Evolutionary conservation across 2,888 invertebrate genomes (phyloP).

Genomic region (Crematogaster levior): DNA sequence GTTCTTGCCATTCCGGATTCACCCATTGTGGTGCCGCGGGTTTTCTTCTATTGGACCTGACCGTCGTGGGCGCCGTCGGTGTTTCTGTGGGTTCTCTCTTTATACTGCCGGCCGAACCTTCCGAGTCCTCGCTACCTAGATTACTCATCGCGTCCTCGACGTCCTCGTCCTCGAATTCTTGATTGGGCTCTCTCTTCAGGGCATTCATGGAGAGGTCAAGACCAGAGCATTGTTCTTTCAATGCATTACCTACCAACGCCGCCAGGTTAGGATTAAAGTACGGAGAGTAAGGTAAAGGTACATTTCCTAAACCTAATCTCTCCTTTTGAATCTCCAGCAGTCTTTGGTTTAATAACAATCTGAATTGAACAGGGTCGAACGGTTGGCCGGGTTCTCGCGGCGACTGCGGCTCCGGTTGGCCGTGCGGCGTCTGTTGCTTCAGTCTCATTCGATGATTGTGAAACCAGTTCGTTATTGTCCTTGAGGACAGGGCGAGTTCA

Average conservation of each 20-base stretch:
- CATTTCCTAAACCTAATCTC: slow-evolving; percentile 91
- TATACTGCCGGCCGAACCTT: slow-evolving; percentile 84
- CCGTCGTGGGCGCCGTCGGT: slow-evolving; percentile 84
- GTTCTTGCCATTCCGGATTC: slow-evolving; percentile 96
- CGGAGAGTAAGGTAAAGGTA: slow-evolving; percentile 92
- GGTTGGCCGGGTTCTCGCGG: slow-evolving; percentile 92
- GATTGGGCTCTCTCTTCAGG: slow-evolving; percentile 92
- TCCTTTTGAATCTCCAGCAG: slow-evolving; percentile 95
- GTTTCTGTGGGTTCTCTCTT: slow-evolving; percentile 83
- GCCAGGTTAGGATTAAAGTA: slow-evolving; percentile 93
- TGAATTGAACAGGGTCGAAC: slow-evolving; percentile 97
- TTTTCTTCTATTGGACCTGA: slow-evolving; percentile 92
- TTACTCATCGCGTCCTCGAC: slow-evolving; percentile 90
- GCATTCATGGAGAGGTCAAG: slow-evolving; percentile 95
- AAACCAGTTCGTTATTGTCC: slow-evolving; percentile 99
- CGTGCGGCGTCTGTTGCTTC: slow-evolving; percentile 95
- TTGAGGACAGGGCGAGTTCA: slow-evolving; percentile 95
- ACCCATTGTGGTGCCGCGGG: slow-evolving; percentile 99
- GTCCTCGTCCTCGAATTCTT: slow-evolving; percentile 92
- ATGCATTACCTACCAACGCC: slow-evolving; percentile 90
- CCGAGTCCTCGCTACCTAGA: slow-evolving; percentile 90
- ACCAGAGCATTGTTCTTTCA: slow-evolving; percentile 93
- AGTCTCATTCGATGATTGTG: slow-evolving; percentile 99
- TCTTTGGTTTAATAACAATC: slow-evolving; percentile 95
- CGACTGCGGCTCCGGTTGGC: slow-evolving; percentile 91